Percentiles rank a stretch among this genome's conserved stretches.
These are phyloP conservation scores for Odontesthes bonariensis DNA, from an alignment of 2,113 vertebrate species.

Conservation along the genomic window DNA sequence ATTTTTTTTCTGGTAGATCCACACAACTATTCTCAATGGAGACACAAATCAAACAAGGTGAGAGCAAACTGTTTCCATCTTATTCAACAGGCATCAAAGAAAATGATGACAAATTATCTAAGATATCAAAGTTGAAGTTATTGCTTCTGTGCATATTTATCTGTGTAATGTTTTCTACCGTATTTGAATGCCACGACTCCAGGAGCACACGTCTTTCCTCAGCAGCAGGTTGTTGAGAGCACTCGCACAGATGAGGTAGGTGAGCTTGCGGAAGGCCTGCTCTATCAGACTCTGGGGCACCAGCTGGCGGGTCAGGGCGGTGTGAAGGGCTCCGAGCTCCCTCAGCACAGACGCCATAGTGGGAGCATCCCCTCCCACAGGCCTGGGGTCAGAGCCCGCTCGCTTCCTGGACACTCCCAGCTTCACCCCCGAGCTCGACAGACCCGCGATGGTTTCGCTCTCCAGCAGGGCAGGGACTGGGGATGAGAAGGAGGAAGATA, in stretches of 20 bases:
- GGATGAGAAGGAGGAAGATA: background rate
- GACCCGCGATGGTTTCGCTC: constrained; percentile 82
- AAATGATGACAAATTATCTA: too few relatives aligned
- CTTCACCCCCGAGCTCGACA: constrained; percentile 66
- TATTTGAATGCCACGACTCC: constrained; percentile 85
- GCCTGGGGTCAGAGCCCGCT: constrained; percentile 62
- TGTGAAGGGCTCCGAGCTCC: constrained; percentile 74
- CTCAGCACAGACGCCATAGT: constrained; percentile 79
- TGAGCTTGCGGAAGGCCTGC: constrained; percentile 83
- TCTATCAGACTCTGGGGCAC: constrained; percentile 69
- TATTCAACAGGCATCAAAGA: too few relatives aligned
- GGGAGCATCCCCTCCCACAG: constrained; percentile 25
- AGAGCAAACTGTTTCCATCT: background rate
- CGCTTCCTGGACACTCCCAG: constrained; percentile 55
- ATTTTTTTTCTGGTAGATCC: too few relatives aligned
- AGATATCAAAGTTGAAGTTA: too few relatives aligned
- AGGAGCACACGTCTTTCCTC: constrained; percentile 85
- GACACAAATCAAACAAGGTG: too few relatives aligned
- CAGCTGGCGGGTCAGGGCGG: constrained; percentile 62
- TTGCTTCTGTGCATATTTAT: background rate
- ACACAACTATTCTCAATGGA: too few relatives aligned
- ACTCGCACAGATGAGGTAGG: constrained; percentile 74
- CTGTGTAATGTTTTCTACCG: constrained; percentile 71
- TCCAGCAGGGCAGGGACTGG: constrained; percentile 85
- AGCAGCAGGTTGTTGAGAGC: constrained; percentile 86